Evolutionary conservation across 35 echinoderm and acorn worm species (phyloP).

Genomic region (Apostichopus parvimensis): DNA sequence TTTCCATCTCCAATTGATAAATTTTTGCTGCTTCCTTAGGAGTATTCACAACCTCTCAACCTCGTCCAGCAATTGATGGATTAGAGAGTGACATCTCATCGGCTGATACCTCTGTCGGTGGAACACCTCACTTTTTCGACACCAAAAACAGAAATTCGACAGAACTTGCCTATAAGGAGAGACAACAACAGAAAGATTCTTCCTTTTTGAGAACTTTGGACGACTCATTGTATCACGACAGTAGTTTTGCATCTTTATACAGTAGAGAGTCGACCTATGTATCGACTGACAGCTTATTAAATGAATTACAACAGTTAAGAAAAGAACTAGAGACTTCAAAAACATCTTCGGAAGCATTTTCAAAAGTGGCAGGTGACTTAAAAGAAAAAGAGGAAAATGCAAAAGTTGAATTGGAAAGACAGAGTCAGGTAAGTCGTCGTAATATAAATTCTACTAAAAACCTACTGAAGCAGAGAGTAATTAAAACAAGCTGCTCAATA

Average conservation of each 20-base stretch:
- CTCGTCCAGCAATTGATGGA: conserved; percentile 63
- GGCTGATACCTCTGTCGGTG: not conserved
- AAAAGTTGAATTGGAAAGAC: conserved; percentile 60
- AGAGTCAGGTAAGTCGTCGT: conserved; percentile 79
- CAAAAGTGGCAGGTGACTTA: conserved; percentile 51
- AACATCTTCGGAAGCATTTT: not conserved
- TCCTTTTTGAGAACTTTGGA: conserved; percentile 33
- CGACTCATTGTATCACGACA: conserved; percentile 10
- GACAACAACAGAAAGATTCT: conserved; percentile 61
- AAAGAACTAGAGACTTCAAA: conserved; percentile 52
- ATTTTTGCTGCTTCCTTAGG: not conserved
- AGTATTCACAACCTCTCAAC: conserved; percentile 61
- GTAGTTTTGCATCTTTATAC: not conserved
- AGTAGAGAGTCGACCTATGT: conserved; percentile 5
- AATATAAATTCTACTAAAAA: too few species aligned
- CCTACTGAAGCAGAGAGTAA: too few species aligned
- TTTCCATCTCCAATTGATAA: too few species aligned
- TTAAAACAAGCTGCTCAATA: too few species aligned
- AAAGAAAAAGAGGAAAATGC: conserved; percentile 53
- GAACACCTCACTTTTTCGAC: conserved; percentile 67
- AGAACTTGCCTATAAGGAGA: conserved; percentile 73
- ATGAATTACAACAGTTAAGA: conserved; percentile 40
- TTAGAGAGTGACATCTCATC: conserved; percentile 36
- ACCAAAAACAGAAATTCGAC: conserved; percentile 87
- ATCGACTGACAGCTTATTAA: conserved; percentile 19